Conservation (phyloP, 1,140 invertebrate genomes). For the Galleria mellonella region DNA sequence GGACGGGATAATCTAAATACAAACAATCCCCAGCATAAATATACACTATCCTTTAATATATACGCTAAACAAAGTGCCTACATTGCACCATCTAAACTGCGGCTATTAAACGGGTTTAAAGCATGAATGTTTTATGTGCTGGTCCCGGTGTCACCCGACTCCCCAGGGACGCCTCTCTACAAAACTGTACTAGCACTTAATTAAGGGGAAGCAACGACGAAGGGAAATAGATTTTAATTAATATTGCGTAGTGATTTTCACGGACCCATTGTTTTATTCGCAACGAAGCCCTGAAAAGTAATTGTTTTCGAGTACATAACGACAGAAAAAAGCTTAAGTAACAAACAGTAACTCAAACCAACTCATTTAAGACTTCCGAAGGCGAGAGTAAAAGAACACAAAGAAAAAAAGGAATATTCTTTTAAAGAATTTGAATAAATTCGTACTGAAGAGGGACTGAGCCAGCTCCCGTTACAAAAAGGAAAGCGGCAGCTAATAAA, state of each 20-base stretch:
- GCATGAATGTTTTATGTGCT: slow-evolving; percentile 55
- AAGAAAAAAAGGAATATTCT: slow-evolving; percentile 40
- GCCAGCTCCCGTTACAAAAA: slow-evolving; percentile 53
- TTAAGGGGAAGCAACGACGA: slow-evolving; percentile 44
- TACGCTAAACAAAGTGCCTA: background rate
- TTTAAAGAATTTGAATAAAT: slow-evolving; percentile 17
- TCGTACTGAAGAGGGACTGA: slow-evolving; percentile 14
- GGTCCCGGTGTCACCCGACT: slow-evolving; percentile 32
- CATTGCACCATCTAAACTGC: slow-evolving; percentile 31
- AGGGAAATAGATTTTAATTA: slow-evolving; percentile 60
- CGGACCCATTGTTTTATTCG: slow-evolving; percentile 17
- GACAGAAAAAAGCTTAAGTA: slow-evolving; percentile 5
- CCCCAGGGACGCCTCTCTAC: slow-evolving; percentile 42
- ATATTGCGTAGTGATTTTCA: slow-evolving; percentile 36
- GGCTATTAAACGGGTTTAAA: slow-evolving; percentile 52
- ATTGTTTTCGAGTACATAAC: background rate
- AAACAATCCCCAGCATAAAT: slow-evolving; percentile 5
- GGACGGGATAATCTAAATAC: background rate
- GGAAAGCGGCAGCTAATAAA: slow-evolving; percentile 58
- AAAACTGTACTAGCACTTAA: slow-evolving; percentile 59
- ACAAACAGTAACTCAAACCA: slow-evolving; percentile 23
- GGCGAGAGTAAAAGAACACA: slow-evolving; percentile 29
- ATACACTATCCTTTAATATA: slow-evolving; percentile 8
- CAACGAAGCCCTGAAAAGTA: background rate
- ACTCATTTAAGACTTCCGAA: slow-evolving; percentile 49